phyloP scores from a whole-genome alignment of 2,888 invertebrate genomes.

The Ectemnius cavifrons region DNA sequence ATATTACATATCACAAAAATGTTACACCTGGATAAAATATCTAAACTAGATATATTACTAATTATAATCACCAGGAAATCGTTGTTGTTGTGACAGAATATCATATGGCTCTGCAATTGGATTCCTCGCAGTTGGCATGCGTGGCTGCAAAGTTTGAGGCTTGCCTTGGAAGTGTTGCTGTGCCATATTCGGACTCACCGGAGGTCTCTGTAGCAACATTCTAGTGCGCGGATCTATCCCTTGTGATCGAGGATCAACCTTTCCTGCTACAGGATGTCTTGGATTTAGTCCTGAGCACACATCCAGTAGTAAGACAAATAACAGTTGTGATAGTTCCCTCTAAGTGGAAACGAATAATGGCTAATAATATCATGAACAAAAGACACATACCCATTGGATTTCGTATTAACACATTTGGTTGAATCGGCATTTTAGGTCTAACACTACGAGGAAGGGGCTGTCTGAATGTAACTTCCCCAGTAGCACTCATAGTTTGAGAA shows the following conservation, averaged over 20 bases:
- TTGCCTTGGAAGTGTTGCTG: constrained; percentile 73
- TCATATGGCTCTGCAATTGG: constrained; percentile 72
- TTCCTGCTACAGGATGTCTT: constrained; percentile 68
- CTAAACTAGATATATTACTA: background rate
- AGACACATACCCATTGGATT: constrained; percentile 69
- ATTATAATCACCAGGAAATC: constrained; percentile 68
- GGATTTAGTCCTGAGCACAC: constrained; percentile 63
- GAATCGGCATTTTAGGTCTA: constrained; percentile 79
- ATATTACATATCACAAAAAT: background rate
- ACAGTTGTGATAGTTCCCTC: constrained; percentile 1
- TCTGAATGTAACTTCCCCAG: constrained; percentile 83
- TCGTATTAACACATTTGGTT: constrained; percentile 71
- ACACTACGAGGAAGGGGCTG: constrained; percentile 83
- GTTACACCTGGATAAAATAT: background rate
- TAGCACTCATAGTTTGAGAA: constrained; percentile 66
- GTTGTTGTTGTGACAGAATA: constrained; percentile 71
- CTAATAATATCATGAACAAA: too few relatives aligned
- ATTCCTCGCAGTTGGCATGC: constrained; percentile 70
- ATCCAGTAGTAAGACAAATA: constrained; percentile 11
- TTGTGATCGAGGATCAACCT: constrained; percentile 78
- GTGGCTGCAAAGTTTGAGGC: constrained; percentile 70
- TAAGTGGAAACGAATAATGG: constrained; percentile 1
- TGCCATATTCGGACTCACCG: constrained; percentile 64
- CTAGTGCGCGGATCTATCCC: constrained; percentile 80
- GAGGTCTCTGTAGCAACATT: constrained; percentile 80